Evolutionary conservation across 2,797 vertebrate genomes (phyloP).

Genomic region (Lutjanus campechanus): DNA sequence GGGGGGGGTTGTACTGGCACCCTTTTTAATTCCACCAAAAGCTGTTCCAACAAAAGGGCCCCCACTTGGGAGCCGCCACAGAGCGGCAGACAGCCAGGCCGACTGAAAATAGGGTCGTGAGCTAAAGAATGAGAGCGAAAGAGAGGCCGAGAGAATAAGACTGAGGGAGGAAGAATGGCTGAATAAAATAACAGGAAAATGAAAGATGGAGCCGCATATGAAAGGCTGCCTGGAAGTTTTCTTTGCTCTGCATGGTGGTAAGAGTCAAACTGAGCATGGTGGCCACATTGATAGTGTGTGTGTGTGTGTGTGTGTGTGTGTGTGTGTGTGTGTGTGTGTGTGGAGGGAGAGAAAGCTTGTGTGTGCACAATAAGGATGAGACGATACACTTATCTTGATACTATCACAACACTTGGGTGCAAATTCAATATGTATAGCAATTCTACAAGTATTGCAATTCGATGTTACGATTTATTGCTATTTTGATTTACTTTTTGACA

Average conservation of each 20-base stretch:
- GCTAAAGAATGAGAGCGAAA: constrained; percentile 59
- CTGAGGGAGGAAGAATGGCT: constrained; percentile 33
- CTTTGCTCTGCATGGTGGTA: constrained; percentile 34
- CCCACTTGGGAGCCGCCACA: constrained; percentile 55
- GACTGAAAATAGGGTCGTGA: constrained; percentile 60
- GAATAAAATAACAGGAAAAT: constrained; percentile 52
- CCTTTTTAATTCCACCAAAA: constrained; percentile 80
- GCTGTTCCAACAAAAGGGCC: constrained; percentile 78
- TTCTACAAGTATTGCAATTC: too few relatives aligned
- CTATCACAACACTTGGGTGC: too few relatives aligned
- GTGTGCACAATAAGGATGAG: not conserved
- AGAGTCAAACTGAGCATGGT: constrained; percentile 50
- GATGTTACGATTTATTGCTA: too few relatives aligned
- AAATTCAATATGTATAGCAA: too few relatives aligned
- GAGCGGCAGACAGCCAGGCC: constrained; percentile 59
- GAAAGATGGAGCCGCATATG: constrained; percentile 36
- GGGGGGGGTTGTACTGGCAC: constrained; percentile 41
- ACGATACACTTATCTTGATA: too few relatives aligned
- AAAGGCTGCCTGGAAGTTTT: constrained; percentile 49
- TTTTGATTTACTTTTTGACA: too few relatives aligned
- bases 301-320: not conserved
- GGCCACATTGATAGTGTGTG: constrained; percentile 23
- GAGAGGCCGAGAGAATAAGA: constrained; percentile 53
- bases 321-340: not conserved
- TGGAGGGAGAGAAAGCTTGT: not conserved